A percentile compares a stretch with the other conserved stretches of the same genome.
Conservation (phyloP, 2,888 invertebrate genomes). For the Melangyna quadrimaculata region DNA sequence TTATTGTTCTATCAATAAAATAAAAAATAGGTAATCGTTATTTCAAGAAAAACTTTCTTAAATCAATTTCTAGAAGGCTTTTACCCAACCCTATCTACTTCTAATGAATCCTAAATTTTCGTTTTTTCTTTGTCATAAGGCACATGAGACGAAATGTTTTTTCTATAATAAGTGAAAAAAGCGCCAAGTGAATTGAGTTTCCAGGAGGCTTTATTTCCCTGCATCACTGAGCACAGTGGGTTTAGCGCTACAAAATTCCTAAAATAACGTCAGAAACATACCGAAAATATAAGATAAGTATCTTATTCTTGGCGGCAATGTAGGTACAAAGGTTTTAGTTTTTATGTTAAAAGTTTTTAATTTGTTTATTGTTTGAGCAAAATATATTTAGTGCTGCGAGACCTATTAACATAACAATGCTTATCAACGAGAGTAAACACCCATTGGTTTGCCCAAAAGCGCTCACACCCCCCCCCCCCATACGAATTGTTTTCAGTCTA, state of each 20-base stretch:
- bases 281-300: conserved; percentile 2
- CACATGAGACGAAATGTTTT: background rate
- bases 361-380: conserved; percentile 53
- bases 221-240: background rate
- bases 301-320: background rate
- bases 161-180: background rate
- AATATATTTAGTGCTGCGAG: conserved; percentile 45
- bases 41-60: too few species aligned
- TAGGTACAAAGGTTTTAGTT: conserved; percentile 1
- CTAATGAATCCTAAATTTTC: too few species aligned
- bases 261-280: conserved; percentile 15
- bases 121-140: too few species aligned
- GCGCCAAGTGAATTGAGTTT: background rate
- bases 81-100: too few species aligned
- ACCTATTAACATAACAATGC: conserved; percentile 61
- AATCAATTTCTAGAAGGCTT: too few species aligned
- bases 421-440: conserved; percentile 53
- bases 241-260: background rate
- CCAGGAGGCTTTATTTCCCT: background rate
- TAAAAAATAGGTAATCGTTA: too few species aligned
- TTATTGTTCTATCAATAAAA: too few species aligned
- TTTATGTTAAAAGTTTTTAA: conserved; percentile 39
- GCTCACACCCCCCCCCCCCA: too few species aligned
- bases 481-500: background rate
- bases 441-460: conserved; percentile 40